Base-by-base conservation (phyloP, 1,140 invertebrate species). In the Steinernema khuongi region DNA sequence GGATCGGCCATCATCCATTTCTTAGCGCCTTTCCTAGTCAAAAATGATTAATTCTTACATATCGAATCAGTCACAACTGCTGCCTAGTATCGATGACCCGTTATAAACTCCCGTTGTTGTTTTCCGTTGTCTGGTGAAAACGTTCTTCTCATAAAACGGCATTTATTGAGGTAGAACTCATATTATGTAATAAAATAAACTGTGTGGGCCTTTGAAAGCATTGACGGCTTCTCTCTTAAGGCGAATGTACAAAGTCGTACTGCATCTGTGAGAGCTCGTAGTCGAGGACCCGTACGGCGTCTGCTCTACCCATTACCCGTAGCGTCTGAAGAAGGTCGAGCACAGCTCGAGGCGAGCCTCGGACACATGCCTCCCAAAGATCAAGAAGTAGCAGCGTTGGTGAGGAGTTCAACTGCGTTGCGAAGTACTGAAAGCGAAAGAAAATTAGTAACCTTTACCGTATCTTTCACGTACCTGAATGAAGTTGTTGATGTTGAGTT, bases 301-400 rank as follows among this genome's bases (percentile, higher is more conserved):
- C 81, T 28, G 73, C 74, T 60, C 81, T 71, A 36, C 81, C 81
- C 80, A 83, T 79, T 26, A 83, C 79, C 29, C 83, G 81, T 29
- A 83, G 70, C 18, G 77, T 82, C 69, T 83, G 81, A 30, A 83
- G 72, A n/a, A 83, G 74, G 69, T 83, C 81, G 1, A 83, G 77
- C 0, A 81, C 67, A 36, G 81, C 81, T 33, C 82, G 72, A 19
- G 78, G 79, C 2, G 79, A 79, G 30, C 79, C 81, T 30, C 33
- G 50, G 4, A 66, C 67, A 18, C 66, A 72, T 14, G 81, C 77
- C 72, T 83, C 81, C 83, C 83, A 83, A 1, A 83, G 74, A 70
- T 83, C 81, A 2, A 83, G 72, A 31, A 85, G 70, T 17, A 81
- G 70, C 14, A 77, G 72, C 17, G 81, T 78, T 32, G 81, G 81